phyloP scores from a whole-genome alignment of 2,888 invertebrate genomes.

The Caenorhabditis sp. region DNA sequence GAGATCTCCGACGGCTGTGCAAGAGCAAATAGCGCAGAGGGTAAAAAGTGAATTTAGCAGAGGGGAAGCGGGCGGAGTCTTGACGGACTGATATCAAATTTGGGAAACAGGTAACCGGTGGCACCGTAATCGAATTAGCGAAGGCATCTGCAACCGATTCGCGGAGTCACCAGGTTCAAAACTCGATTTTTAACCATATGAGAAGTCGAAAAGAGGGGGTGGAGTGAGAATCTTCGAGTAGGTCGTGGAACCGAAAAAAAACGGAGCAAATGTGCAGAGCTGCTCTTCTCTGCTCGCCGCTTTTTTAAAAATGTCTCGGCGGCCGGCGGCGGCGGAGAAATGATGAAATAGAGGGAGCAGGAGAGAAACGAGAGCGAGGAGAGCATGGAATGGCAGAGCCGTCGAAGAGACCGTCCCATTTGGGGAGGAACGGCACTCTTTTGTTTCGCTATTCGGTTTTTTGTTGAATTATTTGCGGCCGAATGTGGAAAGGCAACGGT shows the following conservation, averaged over 20 bases:
- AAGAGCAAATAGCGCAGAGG: conserved; percentile 4
- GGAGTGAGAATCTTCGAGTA: not conserved
- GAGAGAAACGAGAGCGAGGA: not conserved
- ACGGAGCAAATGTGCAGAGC: conserved; percentile 8
- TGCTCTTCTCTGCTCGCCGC: conserved; percentile 12
- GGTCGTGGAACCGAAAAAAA: not conserved
- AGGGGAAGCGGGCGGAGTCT: conserved; percentile 9
- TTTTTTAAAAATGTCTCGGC: conserved; percentile 42
- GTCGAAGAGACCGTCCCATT: too few species aligned
- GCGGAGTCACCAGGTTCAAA: conserved; percentile 3
- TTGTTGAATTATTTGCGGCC: not conserved
- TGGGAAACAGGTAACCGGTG: conserved; percentile 7
- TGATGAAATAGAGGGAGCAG: conserved; percentile 4
- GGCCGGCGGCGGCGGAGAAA: not conserved
- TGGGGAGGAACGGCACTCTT: too few species aligned
- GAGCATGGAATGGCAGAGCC: not conserved
- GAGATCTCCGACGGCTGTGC: not conserved
- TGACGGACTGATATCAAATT: not conserved
- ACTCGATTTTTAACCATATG: not conserved
- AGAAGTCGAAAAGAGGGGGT: not conserved
- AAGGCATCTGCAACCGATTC: conserved; percentile 1
- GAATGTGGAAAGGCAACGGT: not conserved
- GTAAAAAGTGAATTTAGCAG: not conserved
- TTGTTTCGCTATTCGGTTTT: too few species aligned
- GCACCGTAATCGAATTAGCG: conserved; percentile 8